Evolutionary conservation across 2,797 vertebrate genomes (phyloP).

Genomic region (Meda fulgida): DNA sequence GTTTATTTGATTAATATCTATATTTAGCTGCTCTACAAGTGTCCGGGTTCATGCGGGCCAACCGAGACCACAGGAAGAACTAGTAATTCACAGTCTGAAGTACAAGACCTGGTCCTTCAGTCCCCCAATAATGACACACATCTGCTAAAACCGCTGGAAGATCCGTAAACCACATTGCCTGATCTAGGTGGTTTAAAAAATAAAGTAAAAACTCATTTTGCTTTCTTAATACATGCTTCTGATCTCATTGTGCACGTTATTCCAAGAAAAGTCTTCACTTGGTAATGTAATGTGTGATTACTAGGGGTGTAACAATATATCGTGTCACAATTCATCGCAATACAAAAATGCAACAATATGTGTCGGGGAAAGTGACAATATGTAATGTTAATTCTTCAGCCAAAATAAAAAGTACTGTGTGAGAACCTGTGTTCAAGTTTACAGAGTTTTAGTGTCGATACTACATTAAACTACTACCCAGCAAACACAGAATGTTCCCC

Average conservation of each 20-base stretch:
- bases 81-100: conserved; percentile 50
- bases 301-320: no score
- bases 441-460: no score
- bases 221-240: neutral
- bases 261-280: no score
- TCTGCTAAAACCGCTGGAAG: neutral
- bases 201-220: no score
- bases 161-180: neutral
- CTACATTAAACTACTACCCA: no score
- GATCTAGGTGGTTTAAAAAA: neutral
- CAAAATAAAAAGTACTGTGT: no score
- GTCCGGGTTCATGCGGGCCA: neutral
- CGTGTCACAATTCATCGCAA: no score
- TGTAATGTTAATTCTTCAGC: no score
- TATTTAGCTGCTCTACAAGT: conserved; percentile 15
- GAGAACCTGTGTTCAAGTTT: no score
- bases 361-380: no score
- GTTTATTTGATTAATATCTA: neutral
- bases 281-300: neutral
- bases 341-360: no score
- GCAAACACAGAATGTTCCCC: no score
- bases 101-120: neutral
- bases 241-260: neutral
- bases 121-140: neutral
- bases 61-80: conserved; percentile 49